phyloP scores from a whole-genome alignment of 2,113 vertebrate genomes.

The Ia io region DNA sequence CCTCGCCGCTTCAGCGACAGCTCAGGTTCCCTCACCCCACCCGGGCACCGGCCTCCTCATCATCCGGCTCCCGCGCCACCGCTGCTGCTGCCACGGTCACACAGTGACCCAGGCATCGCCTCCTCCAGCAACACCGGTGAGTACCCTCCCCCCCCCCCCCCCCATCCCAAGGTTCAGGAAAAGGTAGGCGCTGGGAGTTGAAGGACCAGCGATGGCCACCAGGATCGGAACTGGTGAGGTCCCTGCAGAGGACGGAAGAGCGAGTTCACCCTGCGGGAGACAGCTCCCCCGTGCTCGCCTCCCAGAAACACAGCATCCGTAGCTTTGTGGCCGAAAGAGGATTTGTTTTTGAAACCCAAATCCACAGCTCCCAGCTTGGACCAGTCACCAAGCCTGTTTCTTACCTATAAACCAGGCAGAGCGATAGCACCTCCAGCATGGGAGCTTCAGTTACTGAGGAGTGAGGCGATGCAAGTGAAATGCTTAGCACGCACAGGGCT shows the following conservation, averaged over 20 bases:
- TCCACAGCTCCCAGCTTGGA: background rate
- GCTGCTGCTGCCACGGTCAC: constrained; percentile 86
- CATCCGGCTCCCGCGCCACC: constrained; percentile 67
- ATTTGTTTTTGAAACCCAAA: background rate
- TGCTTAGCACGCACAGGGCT: background rate
- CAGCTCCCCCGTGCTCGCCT: background rate
- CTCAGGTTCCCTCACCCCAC: constrained; percentile 80
- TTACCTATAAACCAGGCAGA: background rate
- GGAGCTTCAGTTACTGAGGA: background rate
- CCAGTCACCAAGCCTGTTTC: background rate
- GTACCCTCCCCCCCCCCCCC: background rate
- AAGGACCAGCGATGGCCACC: background rate
- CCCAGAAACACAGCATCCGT: background rate
- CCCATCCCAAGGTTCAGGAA: background rate
- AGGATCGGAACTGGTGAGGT: background rate
- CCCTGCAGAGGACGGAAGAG: background rate
- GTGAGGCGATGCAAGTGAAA: background rate
- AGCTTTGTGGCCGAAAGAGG: background rate
- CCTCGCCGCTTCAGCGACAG: constrained; percentile 83
- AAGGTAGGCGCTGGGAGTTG: background rate
- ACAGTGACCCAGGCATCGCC: constrained; percentile 92
- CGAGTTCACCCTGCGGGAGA: background rate
- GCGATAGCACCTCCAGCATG: too few relatives aligned
- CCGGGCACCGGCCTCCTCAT: constrained; percentile 59
- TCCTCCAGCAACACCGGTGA: constrained; percentile 84